A percentile compares a stretch with the other conserved stretches of the same genome.
Conservation (phyloP, 2,888 invertebrate species). For the Plagodis pulveraria region DNA sequence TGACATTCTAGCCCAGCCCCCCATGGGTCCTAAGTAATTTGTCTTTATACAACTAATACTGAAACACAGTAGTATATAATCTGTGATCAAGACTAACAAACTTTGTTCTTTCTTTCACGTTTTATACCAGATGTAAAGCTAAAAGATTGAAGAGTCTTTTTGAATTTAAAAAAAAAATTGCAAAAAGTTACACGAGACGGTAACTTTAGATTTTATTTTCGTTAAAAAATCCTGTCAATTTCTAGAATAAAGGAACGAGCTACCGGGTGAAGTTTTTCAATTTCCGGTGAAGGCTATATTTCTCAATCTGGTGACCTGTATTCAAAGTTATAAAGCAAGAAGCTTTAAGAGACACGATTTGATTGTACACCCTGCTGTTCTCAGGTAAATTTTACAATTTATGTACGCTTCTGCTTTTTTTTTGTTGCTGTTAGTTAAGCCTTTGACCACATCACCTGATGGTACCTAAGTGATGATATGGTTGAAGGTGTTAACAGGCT, state of each 20-base stretch:
- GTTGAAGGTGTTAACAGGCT: no score
- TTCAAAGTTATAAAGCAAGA: conserved; percentile 75
- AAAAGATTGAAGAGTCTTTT: conserved; percentile 26
- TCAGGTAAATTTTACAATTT: conserved; percentile 77
- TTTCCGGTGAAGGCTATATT: conserved; percentile 77
- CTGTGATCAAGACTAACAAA: conserved; percentile 11
- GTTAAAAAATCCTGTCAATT: conserved; percentile 62
- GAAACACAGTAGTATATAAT: conserved; percentile 24
- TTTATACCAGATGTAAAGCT: neutral
- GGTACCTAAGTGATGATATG: no score
- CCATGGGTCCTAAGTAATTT: no score
- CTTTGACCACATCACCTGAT: no score
- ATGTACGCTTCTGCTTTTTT: conserved; percentile 61
- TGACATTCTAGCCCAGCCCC: no score
- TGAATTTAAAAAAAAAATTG: conserved; percentile 13
- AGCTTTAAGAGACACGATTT: conserved; percentile 73
- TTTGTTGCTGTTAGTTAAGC: no score
- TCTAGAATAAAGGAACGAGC: conserved; percentile 67
- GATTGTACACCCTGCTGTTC: conserved; percentile 74
- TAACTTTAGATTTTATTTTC: conserved; percentile 48
- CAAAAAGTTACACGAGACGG: conserved; percentile 48
- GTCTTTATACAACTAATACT: conserved; percentile 7
- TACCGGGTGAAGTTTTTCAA: conserved; percentile 77
- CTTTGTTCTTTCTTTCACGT: neutral
- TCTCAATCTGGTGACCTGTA: conserved; percentile 72